Conservation (phyloP, 2,113 vertebrate genomes). For the Limanda limanda region DNA sequence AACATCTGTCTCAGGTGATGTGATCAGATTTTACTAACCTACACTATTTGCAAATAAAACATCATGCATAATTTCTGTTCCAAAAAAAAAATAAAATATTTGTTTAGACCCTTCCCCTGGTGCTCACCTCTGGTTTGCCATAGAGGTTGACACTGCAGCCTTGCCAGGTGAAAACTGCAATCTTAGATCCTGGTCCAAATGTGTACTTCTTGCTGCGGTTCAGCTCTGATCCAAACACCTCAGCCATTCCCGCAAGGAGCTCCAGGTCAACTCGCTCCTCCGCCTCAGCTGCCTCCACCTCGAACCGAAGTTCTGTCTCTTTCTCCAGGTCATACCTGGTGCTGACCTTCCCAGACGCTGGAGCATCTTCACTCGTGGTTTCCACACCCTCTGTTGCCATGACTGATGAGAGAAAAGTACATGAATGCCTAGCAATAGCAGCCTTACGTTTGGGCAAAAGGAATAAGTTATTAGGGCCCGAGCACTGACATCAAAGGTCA, state of each 20-base stretch:
- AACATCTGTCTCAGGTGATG: neutral
- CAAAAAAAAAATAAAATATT: neutral
- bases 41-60: neutral
- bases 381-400: constrained; percentile 81
- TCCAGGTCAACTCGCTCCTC: constrained; percentile 90
- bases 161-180: constrained; percentile 98
- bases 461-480: too few relatives aligned
- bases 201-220: constrained; percentile 96
- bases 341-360: constrained; percentile 68
- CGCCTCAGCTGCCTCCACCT: constrained; percentile 89
- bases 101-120: neutral
- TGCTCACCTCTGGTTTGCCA: constrained; percentile 90
- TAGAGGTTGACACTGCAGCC: constrained; percentile 92
- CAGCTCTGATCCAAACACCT: constrained; percentile 96
- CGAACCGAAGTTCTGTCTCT: constrained; percentile 96
- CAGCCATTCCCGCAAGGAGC: constrained; percentile 91
- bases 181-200: constrained; percentile 94
- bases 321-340: constrained; percentile 93
- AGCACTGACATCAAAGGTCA: too few relatives aligned
- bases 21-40: neutral
- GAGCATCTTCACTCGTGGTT: constrained; percentile 82
- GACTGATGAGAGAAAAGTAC: constrained; percentile 35
- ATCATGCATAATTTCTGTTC: neutral
- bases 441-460: too few relatives aligned
- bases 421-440: too few relatives aligned